Percentiles rank a stretch among this genome's conserved stretches.
Evolutionary conservation across 30 jellyfish, hydroid and myxozoan species (phyloP).

Genomic region (Turritopsis rubra): DNA sequence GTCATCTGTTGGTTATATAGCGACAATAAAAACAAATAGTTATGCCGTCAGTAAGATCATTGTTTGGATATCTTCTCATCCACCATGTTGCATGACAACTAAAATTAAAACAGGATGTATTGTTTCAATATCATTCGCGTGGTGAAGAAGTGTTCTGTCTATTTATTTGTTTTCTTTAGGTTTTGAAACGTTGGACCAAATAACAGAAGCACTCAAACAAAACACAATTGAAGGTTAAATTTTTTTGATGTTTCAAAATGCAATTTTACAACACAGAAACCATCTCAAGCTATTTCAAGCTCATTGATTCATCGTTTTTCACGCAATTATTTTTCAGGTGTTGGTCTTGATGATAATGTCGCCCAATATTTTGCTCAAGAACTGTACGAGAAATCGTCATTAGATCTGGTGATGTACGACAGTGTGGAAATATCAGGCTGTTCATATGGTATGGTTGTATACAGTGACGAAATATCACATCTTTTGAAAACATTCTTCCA

Average conservation of each 20-base stretch:
- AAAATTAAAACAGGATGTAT: too few species aligned
- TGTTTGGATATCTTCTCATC: background rate
- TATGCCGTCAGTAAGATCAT: constrained; percentile 31
- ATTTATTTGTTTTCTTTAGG: background rate
- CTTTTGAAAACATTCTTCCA: background rate
- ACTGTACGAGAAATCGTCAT: background rate
- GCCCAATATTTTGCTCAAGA: background rate
- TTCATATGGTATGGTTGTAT: constrained; percentile 7
- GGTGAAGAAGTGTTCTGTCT: too few species aligned
- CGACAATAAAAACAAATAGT: constrained; percentile 54
- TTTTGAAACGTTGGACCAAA: constrained; percentile 33
- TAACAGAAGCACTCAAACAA: constrained; percentile 38
- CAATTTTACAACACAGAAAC: too few species aligned
- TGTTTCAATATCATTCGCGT: too few species aligned
- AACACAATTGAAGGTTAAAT: constrained; percentile 54
- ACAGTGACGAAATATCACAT: constrained; percentile 31
- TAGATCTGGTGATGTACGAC: background rate
- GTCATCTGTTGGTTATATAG: constrained; percentile 55
- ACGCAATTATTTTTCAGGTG: too few species aligned
- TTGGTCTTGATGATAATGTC: constrained; percentile 2
- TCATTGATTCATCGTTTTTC: too few species aligned
- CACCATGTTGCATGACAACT: background rate
- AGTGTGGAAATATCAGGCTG: constrained; percentile 12
- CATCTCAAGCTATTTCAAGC: too few species aligned
- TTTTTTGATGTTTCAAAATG: background rate